Evolutionary conservation across 2,888 invertebrate genomes (phyloP).

Genomic region (Eupeodes latifasciatus): DNA sequence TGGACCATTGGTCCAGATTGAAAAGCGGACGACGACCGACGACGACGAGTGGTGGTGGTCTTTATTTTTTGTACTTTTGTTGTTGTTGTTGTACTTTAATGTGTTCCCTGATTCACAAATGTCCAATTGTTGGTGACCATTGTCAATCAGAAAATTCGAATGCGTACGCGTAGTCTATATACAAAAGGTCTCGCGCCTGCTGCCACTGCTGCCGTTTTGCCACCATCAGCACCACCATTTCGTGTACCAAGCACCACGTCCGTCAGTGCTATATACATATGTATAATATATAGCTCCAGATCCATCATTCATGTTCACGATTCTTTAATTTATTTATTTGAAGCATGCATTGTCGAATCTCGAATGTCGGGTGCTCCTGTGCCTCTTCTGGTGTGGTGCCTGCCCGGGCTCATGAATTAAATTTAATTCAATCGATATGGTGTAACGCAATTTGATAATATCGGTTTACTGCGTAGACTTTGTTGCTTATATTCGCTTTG

Average conservation of each 20-base stretch:
- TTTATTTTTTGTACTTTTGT: conserved; percentile 22
- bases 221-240: too few relatives aligned
- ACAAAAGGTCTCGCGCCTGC: conserved; percentile 49
- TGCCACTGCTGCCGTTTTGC: not conserved
- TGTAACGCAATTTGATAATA: conserved; percentile 74
- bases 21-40: conserved; percentile 42
- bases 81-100: not conserved
- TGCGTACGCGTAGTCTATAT: conserved; percentile 29
- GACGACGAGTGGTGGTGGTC: not conserved
- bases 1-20: conserved; percentile 71
- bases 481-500: conserved; percentile 12
- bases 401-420: conserved; percentile 55
- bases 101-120: conserved; percentile 24
- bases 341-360: conserved; percentile 57
- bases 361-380: conserved; percentile 41
- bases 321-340: conserved; percentile 73
- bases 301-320: conserved; percentile 54
- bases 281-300: too few relatives aligned
- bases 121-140: conserved; percentile 60
- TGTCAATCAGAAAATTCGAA: conserved; percentile 63
- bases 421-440: conserved; percentile 73
- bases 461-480: conserved; percentile 56
- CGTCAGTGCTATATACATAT: not conserved
- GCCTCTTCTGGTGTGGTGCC: not conserved
- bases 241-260: not conserved